Base-by-base conservation (phyloP, 1,140 invertebrate species). In the Vanessa tameamea region DNA sequence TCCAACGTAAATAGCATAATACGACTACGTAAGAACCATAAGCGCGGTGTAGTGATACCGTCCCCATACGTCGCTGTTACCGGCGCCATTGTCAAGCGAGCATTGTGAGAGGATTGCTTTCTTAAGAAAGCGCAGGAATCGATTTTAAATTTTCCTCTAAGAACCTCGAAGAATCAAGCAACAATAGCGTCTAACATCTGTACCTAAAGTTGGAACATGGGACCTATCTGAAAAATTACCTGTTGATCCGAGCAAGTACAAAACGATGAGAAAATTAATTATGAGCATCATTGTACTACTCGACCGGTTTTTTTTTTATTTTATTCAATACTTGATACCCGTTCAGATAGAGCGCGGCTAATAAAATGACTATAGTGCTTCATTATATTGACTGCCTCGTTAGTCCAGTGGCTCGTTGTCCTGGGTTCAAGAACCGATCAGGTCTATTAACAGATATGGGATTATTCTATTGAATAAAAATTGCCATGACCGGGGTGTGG, bases 131-230 rank as follows among this genome's bases (percentile, higher is more conserved):
- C 87, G 82, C 82, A 80, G 85, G 87, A 89, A 90, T 92, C 84
- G 89, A 92, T 92, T 92, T 90, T 87, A 89, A 88, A 89, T 86
- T 90, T 87, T 85, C 82, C 83, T 81, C 82, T 79, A 86, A 88
- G 68, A 69, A 61, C 68, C 68, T 63, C 55, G 47, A 57, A 87
- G 85, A 89, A 84, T 72, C 80, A 78, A 83, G 77, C 83, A 85
- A 89, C 88, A 90, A 91, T 84, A 79, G 86, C 8, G 15, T 77
- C 84, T 85, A 85, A 88, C 87, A 87, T 82, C 78, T 77, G 78
- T 78, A 88, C 86, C 80, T 78, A 81, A 84, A 78, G 79, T 81
- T 79, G 73, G 78, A 81, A 82, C 76, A 83, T 78, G 78, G 72
- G 72, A 72, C 76, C 73, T 79, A 67, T 80, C 63, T 75, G 71